Evolutionary conservation across 2,113 vertebrate genomes (phyloP), one percentile per base, ranked within the genome.

Genomic region (Clarias batrachus): DNA sequence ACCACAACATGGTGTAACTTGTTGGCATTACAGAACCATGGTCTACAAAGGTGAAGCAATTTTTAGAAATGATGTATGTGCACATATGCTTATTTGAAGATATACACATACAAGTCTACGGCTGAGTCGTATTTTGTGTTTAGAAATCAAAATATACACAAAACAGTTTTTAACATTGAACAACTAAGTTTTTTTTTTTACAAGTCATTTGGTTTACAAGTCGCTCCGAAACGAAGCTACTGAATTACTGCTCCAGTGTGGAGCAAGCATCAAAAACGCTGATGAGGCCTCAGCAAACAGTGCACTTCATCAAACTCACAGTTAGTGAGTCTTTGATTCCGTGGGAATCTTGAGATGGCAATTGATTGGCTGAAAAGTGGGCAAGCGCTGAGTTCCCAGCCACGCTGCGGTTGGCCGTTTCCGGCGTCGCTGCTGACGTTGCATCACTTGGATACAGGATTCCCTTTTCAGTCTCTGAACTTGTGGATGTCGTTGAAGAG

Each of bases 211-310:
- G 27, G 68, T 84, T 84, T 84, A 84, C 94, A 95, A 92, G 89
- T 95, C 95, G 98, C 98, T 99, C 97, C 98, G 96, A 97, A 96
- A 97, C 95, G 98, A 98, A 99, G 98, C 98, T 95, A 96, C 95
- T 25, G 82, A 86, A 93, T 93, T 85, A 6, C 57, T 81, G 97
- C 98, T 99, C 97, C 98, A 97, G 81, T 98, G 97, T 94, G 98
- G 97, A 99, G 98, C 98, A 73, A 91, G 91, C 91, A 87, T 90
- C 21, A 23, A 48, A 66, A 91, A 93, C 93, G 96, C 96, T 95
- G 96, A 95, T 54, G 92, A 89, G 91, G 91, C 94, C 95, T 96
- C 96, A 93, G 95, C 95, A 93, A 93, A 96, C 95, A 96, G 96
- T 97, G 95, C 95, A 96, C 94, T 95, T 93, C 93, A 92, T 93